Evolutionary conservation across 2,797 vertebrate species (phyloP), one percentile per base, ranked within the genome.

Genomic region (Sebastes itinus): DNA sequence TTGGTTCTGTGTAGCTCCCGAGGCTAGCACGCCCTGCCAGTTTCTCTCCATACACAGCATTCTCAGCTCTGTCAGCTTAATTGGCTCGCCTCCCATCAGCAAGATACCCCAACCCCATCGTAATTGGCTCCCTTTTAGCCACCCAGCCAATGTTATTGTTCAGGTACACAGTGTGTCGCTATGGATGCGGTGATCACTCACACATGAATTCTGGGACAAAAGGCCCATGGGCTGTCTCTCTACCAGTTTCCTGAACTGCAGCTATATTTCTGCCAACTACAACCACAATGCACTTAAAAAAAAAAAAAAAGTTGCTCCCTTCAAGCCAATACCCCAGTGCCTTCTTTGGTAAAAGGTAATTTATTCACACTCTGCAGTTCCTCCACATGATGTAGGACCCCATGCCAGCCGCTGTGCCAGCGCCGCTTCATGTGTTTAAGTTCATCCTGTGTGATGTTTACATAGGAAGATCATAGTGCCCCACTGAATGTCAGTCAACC

Each of bases 101-200:
- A 54, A 93, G 81, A 92, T 87, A 90, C 89, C 88, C 90, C 79
- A 83, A 72, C 86, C 81, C 86, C 74, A 82, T 93, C 76, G 83
- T 95, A 95, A 95, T 95, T 95, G 95, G 92, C 90, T 95, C 81
- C 82, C 89, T 93, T 92, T 92, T 90, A 94, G 88, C 88, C 79
- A 81, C 82, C 76, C 88, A 83, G 89, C 89, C 92, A 89, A 88
- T 93, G 90, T 85, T 87, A 94, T 95, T 96, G 94, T 95, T 92
- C 63, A 83, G 92, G 91, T 90, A 86, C 90, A 88, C 81, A 84
- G 88, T 88, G 87, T 88, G 93, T 95, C 89, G 79, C 93, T 91
- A 94, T 95, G 93, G 93, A 92, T 91, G 90, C 82, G 2, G 71
- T 65, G 72, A 92, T 93, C 86, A 82, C 79, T 92, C 89, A 71